Base-by-base conservation (phyloP, 2,888 invertebrate species). In the Podabrus alpinus region DNA sequence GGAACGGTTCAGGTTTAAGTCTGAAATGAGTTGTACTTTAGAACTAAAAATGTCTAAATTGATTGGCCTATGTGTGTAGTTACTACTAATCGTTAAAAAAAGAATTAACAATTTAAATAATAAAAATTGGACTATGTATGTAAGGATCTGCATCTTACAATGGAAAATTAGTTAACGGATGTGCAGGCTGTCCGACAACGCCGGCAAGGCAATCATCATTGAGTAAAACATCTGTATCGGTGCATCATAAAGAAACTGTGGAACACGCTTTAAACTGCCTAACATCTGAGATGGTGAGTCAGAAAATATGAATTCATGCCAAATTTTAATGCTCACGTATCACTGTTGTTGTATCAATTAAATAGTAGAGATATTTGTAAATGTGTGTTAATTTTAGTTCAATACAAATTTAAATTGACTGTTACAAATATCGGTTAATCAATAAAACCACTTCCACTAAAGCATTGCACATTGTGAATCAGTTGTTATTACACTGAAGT, bases 261-360 rank as follows among this genome's bases (percentile, higher is more conserved):
- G 92, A 92, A 86, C 91, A 92, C 85, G 92, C 93, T 83, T 91
- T 95, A 86, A 94, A 94, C 88, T 94, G 93, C 88, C 92, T 95
- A 84, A 94, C 94, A 83, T 92, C 93, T 81, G 95, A 95, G 92
- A 94, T 95, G 94, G 94, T 95, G 89, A 93, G 93, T 91, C 83
- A 79, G 71, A 84, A 84, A 81, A 80, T 76, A 72, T 81, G 80
- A 77, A 71, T 76, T 72, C 60, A 77, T 62, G 61, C 68, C 29
- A 68, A 70, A 64, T 64, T 74, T 74, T 73, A 66, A 64, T 64
- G 68, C 73, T 73, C 64, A 75, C 69, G 24, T 75, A 72, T 72
- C 69, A 71, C 24, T 68, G 21, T 59, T 13, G 62, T 72, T 25
- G 59, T 62, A 71, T 66, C 11, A 59, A 71, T 59, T 59, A 66